Percentiles rank a stretch among this genome's conserved stretches.
phyloP scores from a whole-genome alignment of 2,888 invertebrate species.

The Melolontha melolontha region DNA sequence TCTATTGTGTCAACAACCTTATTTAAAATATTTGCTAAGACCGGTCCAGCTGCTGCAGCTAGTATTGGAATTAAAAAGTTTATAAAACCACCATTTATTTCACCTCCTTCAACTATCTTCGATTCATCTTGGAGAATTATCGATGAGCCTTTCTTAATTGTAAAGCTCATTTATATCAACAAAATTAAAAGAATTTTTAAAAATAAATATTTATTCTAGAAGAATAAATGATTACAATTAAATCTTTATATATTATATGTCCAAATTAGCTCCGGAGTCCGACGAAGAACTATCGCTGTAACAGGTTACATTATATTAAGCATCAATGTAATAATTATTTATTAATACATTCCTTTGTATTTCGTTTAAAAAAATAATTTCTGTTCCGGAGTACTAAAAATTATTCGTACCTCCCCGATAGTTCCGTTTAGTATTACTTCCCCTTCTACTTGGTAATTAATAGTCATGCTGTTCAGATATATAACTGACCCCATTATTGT shows the following conservation, averaged over 20 bases:
- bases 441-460: background rate
- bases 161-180: too few relatives aligned
- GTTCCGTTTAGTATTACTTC: conserved; percentile 1
- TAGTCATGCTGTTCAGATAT: background rate
- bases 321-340: too few relatives aligned
- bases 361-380: conserved; percentile 15
- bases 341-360: conserved; percentile 9
- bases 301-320: conserved; percentile 19
- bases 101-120: too few relatives aligned
- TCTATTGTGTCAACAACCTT: too few relatives aligned
- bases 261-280: background rate
- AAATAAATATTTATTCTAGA: too few relatives aligned
- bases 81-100: too few relatives aligned
- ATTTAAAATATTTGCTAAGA: too few relatives aligned
- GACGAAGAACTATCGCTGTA: conserved; percentile 3
- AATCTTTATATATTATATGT: conserved; percentile 10
- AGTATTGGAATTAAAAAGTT: too few relatives aligned
- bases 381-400: background rate
- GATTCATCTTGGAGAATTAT: too few relatives aligned
- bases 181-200: too few relatives aligned
- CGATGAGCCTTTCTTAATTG: too few relatives aligned
- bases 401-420: background rate
- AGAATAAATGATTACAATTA: background rate
- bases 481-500: background rate
- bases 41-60: too few relatives aligned